Base-by-base conservation (phyloP, 1,140 invertebrate genomes). In the Pteromalus puparum region DNA sequence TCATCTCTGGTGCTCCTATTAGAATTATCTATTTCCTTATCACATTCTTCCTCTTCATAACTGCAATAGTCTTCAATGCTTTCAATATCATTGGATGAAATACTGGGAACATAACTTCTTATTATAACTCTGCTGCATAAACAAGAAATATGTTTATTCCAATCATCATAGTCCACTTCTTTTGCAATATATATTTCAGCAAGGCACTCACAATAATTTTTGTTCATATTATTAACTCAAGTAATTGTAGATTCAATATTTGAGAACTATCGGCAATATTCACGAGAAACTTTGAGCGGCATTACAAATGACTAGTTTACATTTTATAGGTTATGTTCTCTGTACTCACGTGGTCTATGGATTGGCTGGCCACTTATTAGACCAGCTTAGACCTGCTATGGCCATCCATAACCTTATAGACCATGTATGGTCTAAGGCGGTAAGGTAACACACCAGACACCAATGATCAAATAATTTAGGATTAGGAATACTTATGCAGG, bases 91-190 rank as follows among this genome's bases (percentile, higher is more conserved):
- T 74, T 74, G 4, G 10, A 34, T 10, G 26, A 68, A n/a, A n/a
- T 28, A 68, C 26, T 24, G n/a, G 12, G 15, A 70, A 21, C 18
- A 42, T 28, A 26, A 76, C 21, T 79, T 79, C 10, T 93, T 91
- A 86, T 93, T 46, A 85, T 77, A 61, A 85, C 84, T 85, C 84
- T 70, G 42, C 84, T 85, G 26, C 80, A 85, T 26, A 85, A 78
- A 82, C 84, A 85, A 85, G 82, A 80, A 73, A 75, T 61, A 28
- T 73, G 76, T 42, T 28, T 84, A 70, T 72, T 48, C 65, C 61
- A 77, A 42, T 84, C 74, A n/a, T n/a, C 15, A 48, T 42, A 82
- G 15, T 84, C 75, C 46, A 65, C 30, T 77, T 84, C 26, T 61
- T 26, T 34, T 15, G 75, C 61, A 72, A 84, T 72, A 21, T 78